phyloP scores from a whole-genome alignment of 2,113 vertebrate species.

The Pheucticus melanocephalus region DNA sequence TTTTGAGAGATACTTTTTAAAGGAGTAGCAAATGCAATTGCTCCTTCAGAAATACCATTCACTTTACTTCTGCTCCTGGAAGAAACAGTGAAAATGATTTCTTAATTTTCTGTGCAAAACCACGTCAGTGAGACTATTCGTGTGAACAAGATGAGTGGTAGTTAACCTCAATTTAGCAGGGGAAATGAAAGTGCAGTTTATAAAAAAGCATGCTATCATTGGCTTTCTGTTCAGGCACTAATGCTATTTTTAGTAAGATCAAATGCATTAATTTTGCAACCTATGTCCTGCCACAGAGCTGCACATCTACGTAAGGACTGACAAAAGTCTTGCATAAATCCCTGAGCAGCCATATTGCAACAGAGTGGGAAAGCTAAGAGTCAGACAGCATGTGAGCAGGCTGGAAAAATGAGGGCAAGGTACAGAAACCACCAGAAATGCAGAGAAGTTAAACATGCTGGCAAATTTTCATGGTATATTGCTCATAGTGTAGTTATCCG shows the following conservation, averaged over 20 bases:
- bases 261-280: constrained; percentile 47
- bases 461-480: constrained; percentile 63
- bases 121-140: neutral
- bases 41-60: neutral
- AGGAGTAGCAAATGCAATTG: neutral
- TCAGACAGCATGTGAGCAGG: constrained; percentile 60
- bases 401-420: constrained; percentile 67
- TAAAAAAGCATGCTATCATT: neutral
- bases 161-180: constrained; percentile 6
- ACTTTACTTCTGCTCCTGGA: constrained; percentile 10
- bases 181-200: constrained; percentile 52
- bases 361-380: constrained; percentile 59
- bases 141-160: neutral
- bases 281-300: constrained; percentile 42
- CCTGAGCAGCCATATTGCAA: constrained; percentile 42
- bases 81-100: constrained; percentile 31
- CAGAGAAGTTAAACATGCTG: constrained; percentile 64
- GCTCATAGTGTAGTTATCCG: constrained; percentile 60
- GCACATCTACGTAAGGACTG: constrained; percentile 55
- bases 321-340: constrained; percentile 42
- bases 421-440: constrained; percentile 71
- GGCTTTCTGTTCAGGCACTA: constrained; percentile 3
- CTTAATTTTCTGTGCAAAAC: neutral
- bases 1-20: neutral
- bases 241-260: constrained; percentile 44